Evolutionary conservation across 1,140 invertebrate species (phyloP).

Genomic region (Drosophila ogumai): DNA sequence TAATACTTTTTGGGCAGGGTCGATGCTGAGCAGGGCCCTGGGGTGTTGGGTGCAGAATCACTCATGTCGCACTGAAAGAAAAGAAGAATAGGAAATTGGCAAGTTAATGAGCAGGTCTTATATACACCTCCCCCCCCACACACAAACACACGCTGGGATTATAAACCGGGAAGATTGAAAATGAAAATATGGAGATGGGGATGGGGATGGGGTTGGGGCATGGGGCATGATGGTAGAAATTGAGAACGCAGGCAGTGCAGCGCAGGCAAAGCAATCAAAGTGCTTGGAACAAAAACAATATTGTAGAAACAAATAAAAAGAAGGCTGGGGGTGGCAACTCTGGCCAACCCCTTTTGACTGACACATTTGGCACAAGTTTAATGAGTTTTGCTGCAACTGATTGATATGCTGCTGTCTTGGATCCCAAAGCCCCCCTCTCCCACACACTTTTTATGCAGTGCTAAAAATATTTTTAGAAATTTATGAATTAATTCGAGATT

Average conservation of each 20-base stretch:
- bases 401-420: constrained; percentile 56
- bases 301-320: constrained; percentile 1
- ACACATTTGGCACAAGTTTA: constrained; percentile 71
- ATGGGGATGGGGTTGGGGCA: too few species aligned
- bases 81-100: constrained; percentile 7
- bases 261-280: constrained; percentile 30
- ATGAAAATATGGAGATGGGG: neutral
- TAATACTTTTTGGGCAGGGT: constrained; percentile 71
- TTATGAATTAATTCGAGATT: neutral
- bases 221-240: constrained; percentile 8
- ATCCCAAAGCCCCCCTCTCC: neutral
- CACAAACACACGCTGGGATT: constrained; percentile 3
- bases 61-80: constrained; percentile 67
- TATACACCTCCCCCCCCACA: constrained; percentile 3
- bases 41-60: constrained; percentile 72
- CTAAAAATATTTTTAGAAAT: neutral
- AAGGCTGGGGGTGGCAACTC: neutral
- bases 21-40: constrained; percentile 51
- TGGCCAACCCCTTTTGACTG: constrained; percentile 42
- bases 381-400: constrained; percentile 73
- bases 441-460: neutral
- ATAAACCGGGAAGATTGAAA: constrained; percentile 13
- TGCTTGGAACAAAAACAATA: constrained; percentile 36
- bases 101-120: constrained; percentile 15
- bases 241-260: constrained; percentile 24